phyloP scores from a whole-genome alignment of 2,113 vertebrate genomes.

The Microtus pennsylvanicus region DNA sequence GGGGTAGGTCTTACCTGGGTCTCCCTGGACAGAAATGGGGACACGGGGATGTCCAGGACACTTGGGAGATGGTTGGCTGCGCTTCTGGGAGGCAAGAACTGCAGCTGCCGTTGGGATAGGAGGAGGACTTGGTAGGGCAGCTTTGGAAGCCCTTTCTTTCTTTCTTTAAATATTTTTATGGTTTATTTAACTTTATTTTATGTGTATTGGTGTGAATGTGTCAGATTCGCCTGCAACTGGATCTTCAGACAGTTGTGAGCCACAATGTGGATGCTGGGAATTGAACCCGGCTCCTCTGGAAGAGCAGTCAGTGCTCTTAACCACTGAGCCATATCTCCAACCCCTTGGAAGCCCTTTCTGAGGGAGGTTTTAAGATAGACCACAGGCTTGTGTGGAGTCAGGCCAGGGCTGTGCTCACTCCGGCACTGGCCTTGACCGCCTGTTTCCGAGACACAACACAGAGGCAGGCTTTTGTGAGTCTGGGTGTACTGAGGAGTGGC shows the following conservation, averaged over 20 bases:
- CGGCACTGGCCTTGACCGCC: neutral
- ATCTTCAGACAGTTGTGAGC: too few species aligned
- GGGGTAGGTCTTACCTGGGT: neutral
- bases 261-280: too few species aligned
- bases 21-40: neutral
- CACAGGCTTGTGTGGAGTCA: neutral
- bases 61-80: neutral
- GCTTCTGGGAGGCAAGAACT: neutral
- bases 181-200: too few species aligned
- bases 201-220: too few species aligned
- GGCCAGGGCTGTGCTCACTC: neutral
- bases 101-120: neutral
- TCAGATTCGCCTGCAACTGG: too few species aligned
- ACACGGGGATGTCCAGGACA: neutral
- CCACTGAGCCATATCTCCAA: too few species aligned
- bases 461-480: neutral
- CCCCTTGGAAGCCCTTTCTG: too few species aligned
- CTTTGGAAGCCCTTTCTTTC: too few species aligned
- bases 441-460: too few species aligned
- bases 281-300: too few species aligned
- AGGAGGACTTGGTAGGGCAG: neutral
- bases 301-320: too few species aligned
- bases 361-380: neutral
- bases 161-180: too few species aligned
- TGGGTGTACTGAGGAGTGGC: neutral